phyloP scores from a whole-genome alignment of 2,888 invertebrate genomes.

The Lathronympha strigana region DNA sequence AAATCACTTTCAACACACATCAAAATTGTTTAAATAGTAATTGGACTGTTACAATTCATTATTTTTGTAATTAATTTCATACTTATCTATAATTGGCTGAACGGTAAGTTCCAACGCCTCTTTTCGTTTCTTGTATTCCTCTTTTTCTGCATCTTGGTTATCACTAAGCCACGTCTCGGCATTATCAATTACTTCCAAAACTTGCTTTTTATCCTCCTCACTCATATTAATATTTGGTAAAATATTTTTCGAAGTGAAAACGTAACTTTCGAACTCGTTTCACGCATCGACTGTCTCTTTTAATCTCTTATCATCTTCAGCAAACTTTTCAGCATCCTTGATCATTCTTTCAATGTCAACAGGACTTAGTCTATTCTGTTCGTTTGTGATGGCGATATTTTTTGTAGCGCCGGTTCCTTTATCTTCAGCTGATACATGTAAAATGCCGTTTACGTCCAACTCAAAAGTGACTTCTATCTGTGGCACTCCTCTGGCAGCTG shows the following conservation, averaged over 20 bases:
- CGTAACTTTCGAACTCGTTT: constrained; percentile 98
- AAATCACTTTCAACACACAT: too few relatives aligned
- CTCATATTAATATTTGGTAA: constrained; percentile 97
- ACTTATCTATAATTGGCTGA: constrained; percentile 85
- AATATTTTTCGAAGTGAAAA: constrained; percentile 98
- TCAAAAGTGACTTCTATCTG: constrained; percentile 98
- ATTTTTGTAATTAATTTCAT: constrained; percentile 6
- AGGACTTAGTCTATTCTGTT: constrained; percentile 97
- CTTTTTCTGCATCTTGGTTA: constrained; percentile 95
- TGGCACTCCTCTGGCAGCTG: constrained; percentile 96
- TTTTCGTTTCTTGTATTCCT: constrained; percentile 97
- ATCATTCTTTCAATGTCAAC: constrained; percentile 99
- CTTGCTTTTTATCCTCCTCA: constrained; percentile 95
- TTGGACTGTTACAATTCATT: constrained; percentile 4
- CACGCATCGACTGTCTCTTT: constrained; percentile 98
- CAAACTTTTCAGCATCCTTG: constrained; percentile 99
- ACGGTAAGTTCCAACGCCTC: constrained; percentile 97
- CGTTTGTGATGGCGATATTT: constrained; percentile 99
- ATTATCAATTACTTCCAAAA: constrained; percentile 97
- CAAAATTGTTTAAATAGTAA: background rate
- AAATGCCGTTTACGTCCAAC: constrained; percentile 96
- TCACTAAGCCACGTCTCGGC: constrained; percentile 99
- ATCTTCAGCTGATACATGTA: constrained; percentile 99
- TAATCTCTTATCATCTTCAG: constrained; percentile 98
- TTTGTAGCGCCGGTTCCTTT: constrained; percentile 99